Base-by-base conservation (phyloP, 2,113 vertebrate species). In the Heterotis niloticus region DNA sequence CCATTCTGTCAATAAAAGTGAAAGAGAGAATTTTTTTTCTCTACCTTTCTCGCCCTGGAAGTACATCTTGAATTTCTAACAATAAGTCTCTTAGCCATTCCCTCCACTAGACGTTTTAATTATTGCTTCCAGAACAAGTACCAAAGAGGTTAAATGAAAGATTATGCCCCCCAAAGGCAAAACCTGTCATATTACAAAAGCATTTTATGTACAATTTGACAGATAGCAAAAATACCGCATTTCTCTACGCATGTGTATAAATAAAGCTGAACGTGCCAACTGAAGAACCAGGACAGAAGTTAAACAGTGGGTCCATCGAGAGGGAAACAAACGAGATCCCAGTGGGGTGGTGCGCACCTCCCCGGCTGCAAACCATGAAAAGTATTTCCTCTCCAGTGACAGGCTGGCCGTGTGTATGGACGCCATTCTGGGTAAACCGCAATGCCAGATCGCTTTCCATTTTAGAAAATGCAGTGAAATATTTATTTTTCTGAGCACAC, bases 401-500 rank as follows among this genome's bases (percentile, higher is more conserved):
- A 75, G 70, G 68, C 64, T 10, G 71, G 54, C 69, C 16, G 84
- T 17, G 64, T 73, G 82, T 66, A 70, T 26, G 68, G 51, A 4
- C 76, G 56, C 18, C 78, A 64, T 84, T 79, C 83, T 26, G 83
- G 64, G 10, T 82, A 69, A 80, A 81, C 72, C 29, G 28, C 64
- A 78, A 79, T 44, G 75, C 72, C 9, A 17, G 75, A 60, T 79
- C 79, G 23, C 73, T 83, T 78, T 85, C 83, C 76, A 83, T 77
- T 86, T 84, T 57, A 82, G 76, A 79, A 86, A 72, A 52, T 79
- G 72, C 76, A 59, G 64, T 72, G 66, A 68, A 78, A 64, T 14
- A 59, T 80, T 80, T 64, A 80, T 82, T 83, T 85, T 84, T 68
- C 60, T 81, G n/a, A 79, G 64, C 74, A 82, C 79, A 77, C 66